Base-by-base conservation (phyloP, 37 sponge, comb jelly and placozoan species). In the Cliona cf. orientalis region DNA sequence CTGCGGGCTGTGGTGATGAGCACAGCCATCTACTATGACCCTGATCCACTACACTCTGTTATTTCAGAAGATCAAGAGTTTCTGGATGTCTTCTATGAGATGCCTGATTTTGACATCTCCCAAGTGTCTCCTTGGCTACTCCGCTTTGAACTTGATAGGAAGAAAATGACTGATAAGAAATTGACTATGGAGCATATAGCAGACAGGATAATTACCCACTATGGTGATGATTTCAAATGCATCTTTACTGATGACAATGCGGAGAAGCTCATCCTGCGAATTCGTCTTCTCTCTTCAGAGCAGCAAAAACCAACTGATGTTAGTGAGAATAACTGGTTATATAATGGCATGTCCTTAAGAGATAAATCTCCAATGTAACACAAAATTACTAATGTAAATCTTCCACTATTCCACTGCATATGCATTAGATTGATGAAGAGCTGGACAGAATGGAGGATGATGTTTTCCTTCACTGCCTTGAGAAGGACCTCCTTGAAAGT, bases 151-250 rank as follows among this genome's bases (percentile, higher is more conserved):
- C 77, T 99, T 69, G 99, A 99, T 76, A 83, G 95, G 4, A 96
- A 94, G 79, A 84, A 95, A 35, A 99, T 99, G 99, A 96, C 97
- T 0, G 99, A 99, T 90, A 99, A 96, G 75, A 95, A 96, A 76
- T 74, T 99, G 80, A 96, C 99, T 34, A 99, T 99, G 99, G 99
- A 99, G 67, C 97, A 99, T 72, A 96, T 99, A 55, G 91, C 97
- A 0, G 99, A 99, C 91, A 96, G 94, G 77, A 96, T 99, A 61
- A 92, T 74, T 40, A 76, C 81, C 31, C 87, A 90, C 21, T 99
- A 96, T 85, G 99, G 99, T 2, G 95, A 94, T 31, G 97, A 96
- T 62, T 61, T 99, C 70, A 94, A 90, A 71, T 96, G 97, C 44
- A 96, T 99, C 49, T 99, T 95, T 72, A 99, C 90, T 56, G 99